Percentiles rank a stretch among this genome's conserved stretches.
Evolutionary conservation across 2,113 vertebrate species (phyloP).

Genomic region (Lophotis ruficrista): DNA sequence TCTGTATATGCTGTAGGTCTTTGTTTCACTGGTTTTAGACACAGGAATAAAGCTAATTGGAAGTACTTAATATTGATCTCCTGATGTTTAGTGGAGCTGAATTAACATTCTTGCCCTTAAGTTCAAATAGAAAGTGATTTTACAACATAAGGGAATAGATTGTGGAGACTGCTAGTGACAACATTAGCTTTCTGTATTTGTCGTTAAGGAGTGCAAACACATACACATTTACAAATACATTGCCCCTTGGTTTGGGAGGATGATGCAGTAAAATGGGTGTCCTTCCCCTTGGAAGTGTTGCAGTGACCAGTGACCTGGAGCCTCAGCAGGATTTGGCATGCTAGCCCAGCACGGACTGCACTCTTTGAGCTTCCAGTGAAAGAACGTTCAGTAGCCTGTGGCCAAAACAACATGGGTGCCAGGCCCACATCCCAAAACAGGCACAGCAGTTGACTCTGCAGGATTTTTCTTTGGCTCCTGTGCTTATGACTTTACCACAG

Average conservation of each 20-base stretch:
- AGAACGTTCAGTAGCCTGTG: background rate
- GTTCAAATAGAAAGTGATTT: background rate
- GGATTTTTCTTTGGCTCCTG: background rate
- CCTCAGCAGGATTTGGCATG: rapidly evolving
- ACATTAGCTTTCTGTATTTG: background rate
- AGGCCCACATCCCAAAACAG: background rate
- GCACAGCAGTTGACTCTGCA: background rate
- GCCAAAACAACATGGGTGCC: background rate
- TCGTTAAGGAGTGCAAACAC: background rate
- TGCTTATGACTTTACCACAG: background rate
- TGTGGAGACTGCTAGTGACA: background rate
- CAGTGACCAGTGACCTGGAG: background rate
- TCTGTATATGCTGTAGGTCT: background rate
- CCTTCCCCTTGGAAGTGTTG: background rate
- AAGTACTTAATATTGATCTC: background rate
- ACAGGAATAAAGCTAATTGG: background rate
- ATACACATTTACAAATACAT: background rate
- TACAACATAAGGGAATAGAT: background rate
- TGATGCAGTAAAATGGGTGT: background rate
- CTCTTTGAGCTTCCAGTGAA: background rate
- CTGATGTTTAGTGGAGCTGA: background rate
- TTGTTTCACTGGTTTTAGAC: background rate
- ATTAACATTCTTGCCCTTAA: background rate
- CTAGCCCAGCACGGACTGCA: rapidly evolving
- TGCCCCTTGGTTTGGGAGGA: background rate